Evolutionary conservation across 2,888 invertebrate genomes (phyloP).

Genomic region (Dugesia japonica): DNA sequence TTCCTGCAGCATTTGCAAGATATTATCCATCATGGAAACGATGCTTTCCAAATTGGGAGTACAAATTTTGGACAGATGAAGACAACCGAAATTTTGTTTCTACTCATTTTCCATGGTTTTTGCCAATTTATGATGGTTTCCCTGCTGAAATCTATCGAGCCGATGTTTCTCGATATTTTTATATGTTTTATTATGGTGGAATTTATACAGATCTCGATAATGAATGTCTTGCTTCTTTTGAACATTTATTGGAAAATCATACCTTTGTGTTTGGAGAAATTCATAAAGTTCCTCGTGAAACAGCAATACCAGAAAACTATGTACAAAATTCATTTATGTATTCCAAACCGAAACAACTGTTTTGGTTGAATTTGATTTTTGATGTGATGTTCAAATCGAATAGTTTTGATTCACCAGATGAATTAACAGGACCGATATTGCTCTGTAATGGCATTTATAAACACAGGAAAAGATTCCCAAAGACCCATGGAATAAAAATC

Average conservation of each 20-base stretch:
- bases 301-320: neutral
- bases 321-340: constrained; percentile 31
- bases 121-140: neutral
- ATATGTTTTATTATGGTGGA: constrained; percentile 21
- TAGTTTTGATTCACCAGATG: neutral
- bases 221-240: constrained; percentile 25
- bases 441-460: neutral
- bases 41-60: constrained; percentile 25
- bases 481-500: constrained; percentile 5
- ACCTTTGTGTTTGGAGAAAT: constrained; percentile 20
- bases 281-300: neutral
- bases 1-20: neutral
- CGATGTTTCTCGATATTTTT: constrained; percentile 17
- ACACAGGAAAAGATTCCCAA: neutral
- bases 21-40: constrained; percentile 10
- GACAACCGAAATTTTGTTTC: constrained; percentile 22
- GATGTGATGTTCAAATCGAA: neutral
- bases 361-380: constrained; percentile 22
- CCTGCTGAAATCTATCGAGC: neutral
- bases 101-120: constrained; percentile 9
- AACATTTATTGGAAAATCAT: constrained; percentile 24
- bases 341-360: constrained; percentile 6
- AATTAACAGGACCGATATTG: neutral
- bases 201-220: constrained; percentile 28
- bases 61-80: constrained; percentile 21